phyloP scores from a whole-genome alignment of 2,888 invertebrate genomes.

The Diadromus collaris region DNA sequence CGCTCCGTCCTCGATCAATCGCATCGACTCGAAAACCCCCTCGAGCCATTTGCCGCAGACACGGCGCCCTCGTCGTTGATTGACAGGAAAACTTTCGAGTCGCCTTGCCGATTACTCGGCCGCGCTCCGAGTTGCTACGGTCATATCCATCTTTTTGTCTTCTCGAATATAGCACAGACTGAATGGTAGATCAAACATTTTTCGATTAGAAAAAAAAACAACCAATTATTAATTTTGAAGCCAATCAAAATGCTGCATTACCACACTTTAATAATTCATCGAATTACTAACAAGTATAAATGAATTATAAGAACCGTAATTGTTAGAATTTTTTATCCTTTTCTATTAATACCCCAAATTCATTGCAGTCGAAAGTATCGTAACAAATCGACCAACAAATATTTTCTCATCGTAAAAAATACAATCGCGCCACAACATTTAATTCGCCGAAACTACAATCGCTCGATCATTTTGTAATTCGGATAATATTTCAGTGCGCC shows the following conservation, averaged over 20 bases:
- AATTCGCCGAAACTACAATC: not conserved
- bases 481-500: not conserved
- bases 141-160: conserved; percentile 6
- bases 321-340: not conserved
- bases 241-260: not conserved
- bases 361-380: not conserved
- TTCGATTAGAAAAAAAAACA: too few relatives aligned
- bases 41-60: conserved; percentile 70
- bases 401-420: not conserved
- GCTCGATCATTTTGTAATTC: not conserved
- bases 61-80: conserved; percentile 66
- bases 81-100: conserved; percentile 75
- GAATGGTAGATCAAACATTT: not conserved
- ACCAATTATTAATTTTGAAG: not conserved
- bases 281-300: too few relatives aligned
- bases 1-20: conserved; percentile 69
- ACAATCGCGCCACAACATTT: not conserved
- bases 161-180: not conserved
- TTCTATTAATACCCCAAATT: not conserved
- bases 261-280: not conserved
- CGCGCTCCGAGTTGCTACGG: conserved; percentile 19
- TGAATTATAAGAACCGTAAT: not conserved
- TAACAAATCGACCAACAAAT: not conserved
- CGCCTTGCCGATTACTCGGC: conserved; percentile 48
- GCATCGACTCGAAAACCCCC: conserved; percentile 66